Percentiles rank a stretch among this genome's conserved stretches.
These are phyloP conservation scores for Nephrotoma guestfalica DNA, from an alignment of 2,888 invertebrate genomes.

Conservation along the genomic window DNA sequence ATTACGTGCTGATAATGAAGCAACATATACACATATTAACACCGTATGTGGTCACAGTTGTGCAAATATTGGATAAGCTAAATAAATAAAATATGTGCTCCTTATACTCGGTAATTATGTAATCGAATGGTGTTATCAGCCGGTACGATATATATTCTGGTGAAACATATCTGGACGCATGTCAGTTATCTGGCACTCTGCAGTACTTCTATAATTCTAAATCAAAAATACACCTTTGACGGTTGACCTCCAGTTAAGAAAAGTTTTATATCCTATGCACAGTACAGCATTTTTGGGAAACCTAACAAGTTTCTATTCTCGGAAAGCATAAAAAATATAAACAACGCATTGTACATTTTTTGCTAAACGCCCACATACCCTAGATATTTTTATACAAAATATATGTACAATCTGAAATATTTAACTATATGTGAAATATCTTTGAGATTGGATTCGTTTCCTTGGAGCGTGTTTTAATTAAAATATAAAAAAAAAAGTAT, in stretches of 20 bases:
- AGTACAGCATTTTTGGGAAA: neutral
- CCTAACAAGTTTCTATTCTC: neutral
- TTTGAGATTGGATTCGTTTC: neutral
- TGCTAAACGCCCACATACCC: neutral
- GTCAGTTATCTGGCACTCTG: neutral
- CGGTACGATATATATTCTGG: neutral
- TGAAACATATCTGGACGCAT: neutral
- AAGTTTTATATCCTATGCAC: neutral
- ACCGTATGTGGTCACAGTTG: neutral
- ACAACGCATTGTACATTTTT: neutral
- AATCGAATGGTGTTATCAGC: neutral
- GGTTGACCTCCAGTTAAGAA: neutral
- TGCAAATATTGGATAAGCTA: neutral
- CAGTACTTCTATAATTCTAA: neutral
- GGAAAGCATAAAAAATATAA: neutral
- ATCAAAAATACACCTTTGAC: neutral
- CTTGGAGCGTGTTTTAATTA: neutral
- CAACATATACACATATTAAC: neutral
- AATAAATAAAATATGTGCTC: neutral
- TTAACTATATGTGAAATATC: neutral
- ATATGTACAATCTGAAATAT: neutral
- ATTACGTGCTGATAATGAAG: neutral
- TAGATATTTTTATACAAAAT: neutral
- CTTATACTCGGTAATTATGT: neutral
- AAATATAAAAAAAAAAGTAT: neutral